Conservation (phyloP, 1,140 invertebrate species). For the Procambarus clarkii region DNA sequence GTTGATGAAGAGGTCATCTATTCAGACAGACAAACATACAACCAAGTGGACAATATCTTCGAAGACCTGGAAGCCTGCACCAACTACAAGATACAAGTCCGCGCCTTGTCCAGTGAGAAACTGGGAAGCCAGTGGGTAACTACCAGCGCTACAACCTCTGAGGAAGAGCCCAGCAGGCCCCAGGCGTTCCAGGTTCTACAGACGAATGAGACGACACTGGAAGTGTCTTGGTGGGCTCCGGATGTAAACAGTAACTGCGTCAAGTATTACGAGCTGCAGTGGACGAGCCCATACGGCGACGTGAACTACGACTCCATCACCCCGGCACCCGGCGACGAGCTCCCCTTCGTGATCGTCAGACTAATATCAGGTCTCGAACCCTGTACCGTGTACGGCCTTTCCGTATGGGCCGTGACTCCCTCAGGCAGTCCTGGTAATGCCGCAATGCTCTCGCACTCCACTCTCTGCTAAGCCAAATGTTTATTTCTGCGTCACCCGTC, state of each 20-base stretch:
- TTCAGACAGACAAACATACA: not conserved
- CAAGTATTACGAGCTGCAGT: not conserved
- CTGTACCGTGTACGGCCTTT: constrained; percentile 22
- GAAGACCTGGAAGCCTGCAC: constrained; percentile 43
- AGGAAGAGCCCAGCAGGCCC: constrained; percentile 23
- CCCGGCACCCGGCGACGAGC: not conserved
- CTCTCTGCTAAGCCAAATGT: not conserved
- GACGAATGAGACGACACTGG: not conserved
- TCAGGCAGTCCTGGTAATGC: not conserved
- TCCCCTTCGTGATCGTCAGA: not conserved
- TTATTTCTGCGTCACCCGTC: not conserved
- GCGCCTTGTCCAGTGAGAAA: not conserved
- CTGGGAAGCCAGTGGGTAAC: constrained; percentile 36
- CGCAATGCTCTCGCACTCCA: not conserved
- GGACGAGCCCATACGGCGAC: not conserved
- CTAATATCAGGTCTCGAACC: not conserved
- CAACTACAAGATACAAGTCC: constrained; percentile 26
- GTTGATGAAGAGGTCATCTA: not conserved
- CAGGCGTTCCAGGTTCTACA: not conserved
- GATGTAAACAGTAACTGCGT: not conserved
- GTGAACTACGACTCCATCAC: not conserved
- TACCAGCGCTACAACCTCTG: not conserved
- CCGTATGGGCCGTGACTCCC: not conserved
- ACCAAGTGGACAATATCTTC: constrained; percentile 14
- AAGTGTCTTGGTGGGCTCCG: constrained; percentile 25